These are phyloP conservation scores for Polyergus mexicanus DNA, from an alignment of 1,140 invertebrate genomes.

Conservation along the genomic window DNA sequence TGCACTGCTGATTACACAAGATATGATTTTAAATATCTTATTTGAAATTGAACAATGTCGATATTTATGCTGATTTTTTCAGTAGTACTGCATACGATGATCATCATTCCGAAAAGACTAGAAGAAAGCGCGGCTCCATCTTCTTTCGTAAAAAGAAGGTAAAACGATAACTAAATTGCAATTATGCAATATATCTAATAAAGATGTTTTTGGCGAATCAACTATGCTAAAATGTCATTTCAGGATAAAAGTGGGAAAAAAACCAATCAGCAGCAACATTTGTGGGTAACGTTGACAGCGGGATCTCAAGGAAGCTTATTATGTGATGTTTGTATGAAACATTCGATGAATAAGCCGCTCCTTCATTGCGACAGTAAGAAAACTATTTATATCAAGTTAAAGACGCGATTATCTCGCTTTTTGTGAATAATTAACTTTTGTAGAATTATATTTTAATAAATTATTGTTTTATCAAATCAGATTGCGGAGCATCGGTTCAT, in stretches of 20 bases:
- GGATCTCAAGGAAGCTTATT: constrained; percentile 80
- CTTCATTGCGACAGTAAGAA: constrained; percentile 90
- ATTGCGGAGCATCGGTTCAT: constrained; percentile 94
- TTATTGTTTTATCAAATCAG: constrained; percentile 76
- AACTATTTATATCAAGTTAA: constrained; percentile 30
- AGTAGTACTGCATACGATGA: constrained; percentile 89
- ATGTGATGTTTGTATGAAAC: constrained; percentile 94
- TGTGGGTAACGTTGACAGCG: constrained; percentile 91
- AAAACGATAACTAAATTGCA: constrained; percentile 34
- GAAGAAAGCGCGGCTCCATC: constrained; percentile 94
- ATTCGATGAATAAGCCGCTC: constrained; percentile 92
- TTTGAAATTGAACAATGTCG: not conserved
- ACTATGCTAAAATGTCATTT: constrained; percentile 38
- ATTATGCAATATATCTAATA: not conserved
- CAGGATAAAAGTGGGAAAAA: constrained; percentile 85
- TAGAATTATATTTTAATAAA: not conserved
- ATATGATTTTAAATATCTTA: constrained; percentile 11
- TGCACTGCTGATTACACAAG: constrained; percentile 37
- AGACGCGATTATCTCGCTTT: not conserved
- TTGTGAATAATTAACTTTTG: constrained; percentile 12
- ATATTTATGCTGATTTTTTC: constrained; percentile 71
- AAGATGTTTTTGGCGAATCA: not conserved
- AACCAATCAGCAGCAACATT: constrained; percentile 87
- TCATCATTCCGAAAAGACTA: constrained; percentile 92
- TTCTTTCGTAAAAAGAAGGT: constrained; percentile 97